Evolutionary conservation across 2,113 vertebrate species (phyloP).

Genomic region (Lepus europaeus): DNA sequence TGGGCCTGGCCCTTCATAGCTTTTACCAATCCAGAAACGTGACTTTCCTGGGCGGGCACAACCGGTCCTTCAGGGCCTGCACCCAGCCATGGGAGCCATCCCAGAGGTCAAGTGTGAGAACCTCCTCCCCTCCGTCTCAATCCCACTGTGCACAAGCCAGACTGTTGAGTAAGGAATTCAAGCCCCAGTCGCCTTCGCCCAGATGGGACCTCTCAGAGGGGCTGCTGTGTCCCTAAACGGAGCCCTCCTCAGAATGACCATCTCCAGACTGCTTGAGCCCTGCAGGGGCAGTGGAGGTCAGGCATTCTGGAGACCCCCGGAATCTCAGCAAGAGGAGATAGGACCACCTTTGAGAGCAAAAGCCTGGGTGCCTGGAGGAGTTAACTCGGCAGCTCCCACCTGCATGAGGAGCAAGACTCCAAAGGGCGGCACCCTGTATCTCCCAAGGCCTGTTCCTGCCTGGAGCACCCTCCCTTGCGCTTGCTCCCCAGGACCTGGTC

Average conservation of each 20-base stretch:
- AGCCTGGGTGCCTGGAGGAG: background rate
- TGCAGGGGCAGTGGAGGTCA: background rate
- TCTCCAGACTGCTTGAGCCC: background rate
- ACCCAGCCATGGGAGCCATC: background rate
- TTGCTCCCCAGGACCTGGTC: background rate
- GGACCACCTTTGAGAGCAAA: background rate
- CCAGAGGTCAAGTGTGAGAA: slow-evolving; percentile 2
- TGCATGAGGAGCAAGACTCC: slow-evolving; percentile 5
- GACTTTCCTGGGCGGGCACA: background rate
- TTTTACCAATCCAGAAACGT: background rate
- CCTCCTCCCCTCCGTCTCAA: background rate
- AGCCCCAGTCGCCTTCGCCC: background rate
- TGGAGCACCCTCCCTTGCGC: background rate
- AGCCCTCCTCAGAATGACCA: background rate
- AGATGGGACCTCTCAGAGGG: background rate
- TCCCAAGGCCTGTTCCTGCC: background rate
- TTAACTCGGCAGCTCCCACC: background rate
- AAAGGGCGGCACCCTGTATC: background rate
- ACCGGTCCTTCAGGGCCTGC: background rate
- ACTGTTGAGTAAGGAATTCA: background rate
- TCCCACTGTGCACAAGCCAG: background rate
- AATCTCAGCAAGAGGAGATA: background rate
- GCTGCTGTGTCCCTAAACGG: background rate
- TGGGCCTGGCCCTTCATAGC: background rate
- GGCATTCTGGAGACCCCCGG: background rate